A percentile compares a stretch with the other conserved stretches of the same genome.
Conservation (phyloP, 2,113 vertebrate species). For the Trogon surrucura region DNA sequence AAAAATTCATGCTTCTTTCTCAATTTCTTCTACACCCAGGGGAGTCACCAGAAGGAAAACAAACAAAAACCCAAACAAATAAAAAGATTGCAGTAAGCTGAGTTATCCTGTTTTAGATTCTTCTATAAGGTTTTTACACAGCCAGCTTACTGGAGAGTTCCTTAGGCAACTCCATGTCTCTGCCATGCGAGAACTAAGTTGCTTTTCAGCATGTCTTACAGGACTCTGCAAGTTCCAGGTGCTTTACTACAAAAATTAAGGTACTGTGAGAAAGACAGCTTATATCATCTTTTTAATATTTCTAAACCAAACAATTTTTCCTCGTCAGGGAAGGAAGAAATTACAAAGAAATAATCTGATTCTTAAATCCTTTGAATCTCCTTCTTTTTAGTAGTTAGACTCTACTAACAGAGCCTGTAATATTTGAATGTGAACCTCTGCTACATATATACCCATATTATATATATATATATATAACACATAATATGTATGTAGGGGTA, state of each 20-base stretch:
- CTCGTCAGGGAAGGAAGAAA: background rate
- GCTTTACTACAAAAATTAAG: background rate
- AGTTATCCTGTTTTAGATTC: background rate
- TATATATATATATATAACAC: no score
- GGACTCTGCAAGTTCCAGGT: background rate
- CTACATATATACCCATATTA: background rate
- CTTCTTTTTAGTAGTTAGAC: background rate
- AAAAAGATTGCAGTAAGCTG: fast-evolving
- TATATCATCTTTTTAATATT: background rate
- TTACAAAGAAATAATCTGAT: background rate
- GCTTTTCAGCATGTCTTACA: background rate
- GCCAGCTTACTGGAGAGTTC: background rate
- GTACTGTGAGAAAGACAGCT: background rate
- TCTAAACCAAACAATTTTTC: background rate
- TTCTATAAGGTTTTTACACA: background rate
- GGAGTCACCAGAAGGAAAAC: background rate
- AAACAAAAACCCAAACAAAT: no score
- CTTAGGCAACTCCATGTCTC: background rate
- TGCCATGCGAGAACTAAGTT: background rate
- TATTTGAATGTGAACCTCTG: background rate
- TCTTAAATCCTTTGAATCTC: background rate
- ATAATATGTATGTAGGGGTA: background rate
- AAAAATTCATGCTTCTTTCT: background rate
- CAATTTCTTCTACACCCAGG: background rate
- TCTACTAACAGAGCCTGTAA: background rate